These are phyloP conservation scores for Chaetodon trifasciatus DNA, from an alignment of 2,797 vertebrate species.

Conservation along the genomic window DNA sequence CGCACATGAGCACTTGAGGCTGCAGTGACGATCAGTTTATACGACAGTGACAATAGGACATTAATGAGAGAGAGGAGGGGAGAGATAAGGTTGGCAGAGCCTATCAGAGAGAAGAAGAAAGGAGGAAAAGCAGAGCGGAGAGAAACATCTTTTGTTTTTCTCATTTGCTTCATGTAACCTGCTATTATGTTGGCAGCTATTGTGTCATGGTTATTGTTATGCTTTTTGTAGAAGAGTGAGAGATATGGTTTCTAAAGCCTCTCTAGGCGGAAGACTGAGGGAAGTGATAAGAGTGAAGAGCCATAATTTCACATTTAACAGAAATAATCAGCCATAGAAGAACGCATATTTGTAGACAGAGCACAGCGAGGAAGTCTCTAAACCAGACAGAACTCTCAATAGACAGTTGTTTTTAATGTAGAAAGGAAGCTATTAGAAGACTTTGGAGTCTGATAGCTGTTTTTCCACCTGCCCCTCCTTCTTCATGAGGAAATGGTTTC, in stretches of 20 bases:
- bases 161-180: conserved; percentile 67
- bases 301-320: conserved; percentile 73
- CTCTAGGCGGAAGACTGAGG: conserved; percentile 61
- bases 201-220: conserved; percentile 70
- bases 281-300: conserved; percentile 70
- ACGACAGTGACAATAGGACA: conserved; percentile 28
- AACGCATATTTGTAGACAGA: conserved; percentile 61
- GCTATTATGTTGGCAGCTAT: conserved; percentile 68
- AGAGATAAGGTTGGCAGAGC: conserved; percentile 43
- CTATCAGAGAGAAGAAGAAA: conserved; percentile 1
- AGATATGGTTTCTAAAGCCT: conserved; percentile 70
- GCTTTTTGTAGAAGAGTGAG: conserved; percentile 67
- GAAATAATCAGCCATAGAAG: conserved; percentile 69
- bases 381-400: conserved; percentile 57
- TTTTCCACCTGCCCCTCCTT: conserved; percentile 53
- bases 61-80: conserved; percentile 35
- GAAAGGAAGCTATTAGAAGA: conserved; percentile 68
- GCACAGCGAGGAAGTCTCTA: conserved; percentile 52
- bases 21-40: conserved; percentile 41
- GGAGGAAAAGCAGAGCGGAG: background rate
- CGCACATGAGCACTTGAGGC: conserved; percentile 42
- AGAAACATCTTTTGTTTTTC: conserved; percentile 66
- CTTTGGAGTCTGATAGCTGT: conserved; percentile 68
- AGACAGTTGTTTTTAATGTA: conserved; percentile 65
- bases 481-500: conserved; percentile 69